Base-by-base conservation (phyloP, 92 coral and sea anemone genomes). In the Epizoanthus fatuus region DNA sequence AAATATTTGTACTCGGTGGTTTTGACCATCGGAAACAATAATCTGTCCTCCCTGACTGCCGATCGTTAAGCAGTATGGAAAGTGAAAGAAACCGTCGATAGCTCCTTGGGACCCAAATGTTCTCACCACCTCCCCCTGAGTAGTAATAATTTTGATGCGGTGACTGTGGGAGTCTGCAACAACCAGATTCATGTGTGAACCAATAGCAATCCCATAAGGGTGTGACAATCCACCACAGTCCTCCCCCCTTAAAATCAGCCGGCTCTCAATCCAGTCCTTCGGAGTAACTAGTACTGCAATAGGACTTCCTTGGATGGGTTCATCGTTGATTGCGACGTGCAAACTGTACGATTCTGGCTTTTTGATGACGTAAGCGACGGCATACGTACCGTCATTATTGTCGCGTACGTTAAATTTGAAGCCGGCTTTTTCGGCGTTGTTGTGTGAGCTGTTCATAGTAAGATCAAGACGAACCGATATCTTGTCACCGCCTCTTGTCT, bases 211-310 rank as follows among this genome's bases (percentile, higher is more conserved):
- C 42, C 97, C 81, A 63, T 93, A 87, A 40, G 97, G 97, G 75
- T 92, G 90, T 16, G 94, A 80, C 53, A 93, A 81, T 3, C 97
- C 97, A 0, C 97, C 97, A 39, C 84, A 90, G 9, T 85, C 87
- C 70, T 93, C 94, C 67, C 96, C 93, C 9, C 79, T 87, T 13
- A 93, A 51, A 16, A 93, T 82, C 52, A 73, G 67, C 60, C 81
- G 93, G 63, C 94, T 93, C 22, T 94, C 80, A 5, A 93, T 88
- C 97, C 97, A 93, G 86, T 93, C 94, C 55, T 84, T 91, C 42
- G 97, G 97, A 39, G 83, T 81, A 39, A 93, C 97, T 49, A 87
- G 88, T 42, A 93, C 88, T 25, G 89, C 45, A 6, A 93, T 49
- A 2, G 96, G 97, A 67, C 90, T 91, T 29, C 84, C 93, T 13